A percentile compares a stretch with the other conserved stretches of the same genome.
Conservation (phyloP, 1,140 invertebrate species). For the Cotesia vestalis region DNA sequence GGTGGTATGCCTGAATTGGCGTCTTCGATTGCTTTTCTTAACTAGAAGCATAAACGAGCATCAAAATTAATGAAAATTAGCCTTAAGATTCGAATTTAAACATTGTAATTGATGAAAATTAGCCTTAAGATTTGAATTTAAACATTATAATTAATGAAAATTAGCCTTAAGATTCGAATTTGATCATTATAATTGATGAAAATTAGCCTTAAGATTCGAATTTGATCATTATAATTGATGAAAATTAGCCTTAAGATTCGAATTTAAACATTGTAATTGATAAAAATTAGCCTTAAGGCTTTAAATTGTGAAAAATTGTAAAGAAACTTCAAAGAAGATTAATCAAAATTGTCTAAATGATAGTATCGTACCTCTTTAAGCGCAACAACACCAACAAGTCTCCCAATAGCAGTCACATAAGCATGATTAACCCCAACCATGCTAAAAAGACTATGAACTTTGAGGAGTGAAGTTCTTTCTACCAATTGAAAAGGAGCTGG, state of each 20-base stretch:
- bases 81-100: too few relatives aligned
- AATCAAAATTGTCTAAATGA: too few relatives aligned
- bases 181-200: too few relatives aligned
- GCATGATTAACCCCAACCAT: slow-evolving; percentile 96
- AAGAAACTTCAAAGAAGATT: too few relatives aligned
- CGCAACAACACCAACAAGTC: slow-evolving; percentile 94
- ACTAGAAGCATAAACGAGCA: slow-evolving; percentile 59
- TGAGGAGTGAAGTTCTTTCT: slow-evolving; percentile 92
- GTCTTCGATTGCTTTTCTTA: slow-evolving; percentile 88
- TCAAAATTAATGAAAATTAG: slow-evolving; percentile 18
- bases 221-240: slow-evolving; percentile 10
- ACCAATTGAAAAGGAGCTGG: slow-evolving; percentile 99
- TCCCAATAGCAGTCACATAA: slow-evolving; percentile 96
- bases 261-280: too few relatives aligned
- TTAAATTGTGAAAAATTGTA: too few relatives aligned
- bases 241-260: slow-evolving; percentile 1
- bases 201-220: too few relatives aligned
- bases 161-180: too few relatives aligned
- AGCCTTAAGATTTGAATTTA: too few relatives aligned
- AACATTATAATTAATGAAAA: too few relatives aligned
- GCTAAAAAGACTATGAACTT: slow-evolving; percentile 97
- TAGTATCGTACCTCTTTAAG: slow-evolving; percentile 83
- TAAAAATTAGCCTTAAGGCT: too few relatives aligned
- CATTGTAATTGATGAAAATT: too few relatives aligned
- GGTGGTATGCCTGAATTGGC: slow-evolving; percentile 79